Evolutionary conservation across 1,140 invertebrate genomes (phyloP).

Genomic region (Ceratina japonica): DNA sequence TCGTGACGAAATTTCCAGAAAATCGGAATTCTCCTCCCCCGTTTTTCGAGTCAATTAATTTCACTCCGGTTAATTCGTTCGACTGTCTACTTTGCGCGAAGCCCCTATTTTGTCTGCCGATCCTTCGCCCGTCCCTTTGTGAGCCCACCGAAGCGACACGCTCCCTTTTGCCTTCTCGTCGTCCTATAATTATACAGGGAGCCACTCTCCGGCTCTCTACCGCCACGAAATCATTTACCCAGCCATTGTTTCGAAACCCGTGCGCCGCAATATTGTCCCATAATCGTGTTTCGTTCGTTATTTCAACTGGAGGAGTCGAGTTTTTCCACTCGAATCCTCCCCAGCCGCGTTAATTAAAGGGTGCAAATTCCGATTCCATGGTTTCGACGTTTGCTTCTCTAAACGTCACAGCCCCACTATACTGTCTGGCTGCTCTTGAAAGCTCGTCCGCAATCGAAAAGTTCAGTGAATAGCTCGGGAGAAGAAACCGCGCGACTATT

Average conservation of each 20-base stretch:
- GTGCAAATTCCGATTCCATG: too few relatives aligned
- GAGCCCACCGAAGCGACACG: conserved; percentile 38
- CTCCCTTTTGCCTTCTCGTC: conserved; percentile 20
- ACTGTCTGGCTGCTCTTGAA: too few relatives aligned
- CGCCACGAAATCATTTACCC: conserved; percentile 7
- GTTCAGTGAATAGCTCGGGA: too few relatives aligned
- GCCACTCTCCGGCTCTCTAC: background rate
- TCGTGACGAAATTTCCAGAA: background rate
- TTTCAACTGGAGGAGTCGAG: background rate
- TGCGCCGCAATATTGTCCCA: background rate
- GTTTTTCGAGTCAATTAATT: conserved; percentile 51
- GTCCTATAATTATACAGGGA: conserved; percentile 51
- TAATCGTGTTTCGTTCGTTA: background rate
- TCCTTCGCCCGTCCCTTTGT: conserved; percentile 43
- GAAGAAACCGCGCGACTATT: background rate
- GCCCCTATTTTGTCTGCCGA: conserved; percentile 5
- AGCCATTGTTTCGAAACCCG: background rate
- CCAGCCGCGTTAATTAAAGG: background rate
- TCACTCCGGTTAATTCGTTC: conserved; percentile 48
- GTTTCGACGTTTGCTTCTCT: too few relatives aligned
- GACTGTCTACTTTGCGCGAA: conserved; percentile 31
- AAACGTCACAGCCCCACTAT: too few relatives aligned
- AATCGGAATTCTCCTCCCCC: background rate
- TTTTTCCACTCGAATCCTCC: too few relatives aligned
- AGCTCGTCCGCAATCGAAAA: too few relatives aligned